Evolutionary conservation across 2,888 invertebrate species (phyloP).

Genomic region (Tiphia femorata): DNA sequence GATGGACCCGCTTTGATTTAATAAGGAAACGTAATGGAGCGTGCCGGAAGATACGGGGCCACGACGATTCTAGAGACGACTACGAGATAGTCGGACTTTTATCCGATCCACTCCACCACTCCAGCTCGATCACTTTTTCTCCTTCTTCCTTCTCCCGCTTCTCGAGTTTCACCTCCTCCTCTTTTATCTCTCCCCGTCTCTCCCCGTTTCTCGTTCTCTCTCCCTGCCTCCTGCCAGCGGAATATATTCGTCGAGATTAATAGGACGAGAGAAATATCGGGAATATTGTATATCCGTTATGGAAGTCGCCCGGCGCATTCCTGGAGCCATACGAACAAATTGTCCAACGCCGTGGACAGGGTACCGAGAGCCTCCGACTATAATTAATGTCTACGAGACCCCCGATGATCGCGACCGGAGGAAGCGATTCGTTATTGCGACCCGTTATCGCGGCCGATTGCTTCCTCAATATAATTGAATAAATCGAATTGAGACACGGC

Average conservation of each 20-base stretch:
- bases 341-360: neutral
- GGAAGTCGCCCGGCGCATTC: constrained; percentile 1
- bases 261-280: neutral
- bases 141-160: too few species aligned
- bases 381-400: constrained; percentile 33
- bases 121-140: too few species aligned
- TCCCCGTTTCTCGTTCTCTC: too few species aligned
- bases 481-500: constrained; percentile 38
- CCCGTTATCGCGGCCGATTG: constrained; percentile 34
- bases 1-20: constrained; percentile 24
- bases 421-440: constrained; percentile 40
- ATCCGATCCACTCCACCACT: too few species aligned
- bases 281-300: constrained; percentile 1
- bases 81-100: too few species aligned
- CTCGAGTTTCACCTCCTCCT: too few species aligned
- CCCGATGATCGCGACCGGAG: constrained; percentile 31
- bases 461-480: constrained; percentile 48
- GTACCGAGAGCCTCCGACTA: constrained; percentile 1
- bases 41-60: constrained; percentile 30
- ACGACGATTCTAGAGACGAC: too few species aligned
- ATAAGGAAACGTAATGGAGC: constrained; percentile 29
- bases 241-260: constrained; percentile 2
- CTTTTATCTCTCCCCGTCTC: neutral
- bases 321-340: neutral
- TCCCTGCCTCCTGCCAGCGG: too few species aligned